Conservation (phyloP, 37 sponge, comb jelly and placozoan species). For the Crambe crambe region DNA sequence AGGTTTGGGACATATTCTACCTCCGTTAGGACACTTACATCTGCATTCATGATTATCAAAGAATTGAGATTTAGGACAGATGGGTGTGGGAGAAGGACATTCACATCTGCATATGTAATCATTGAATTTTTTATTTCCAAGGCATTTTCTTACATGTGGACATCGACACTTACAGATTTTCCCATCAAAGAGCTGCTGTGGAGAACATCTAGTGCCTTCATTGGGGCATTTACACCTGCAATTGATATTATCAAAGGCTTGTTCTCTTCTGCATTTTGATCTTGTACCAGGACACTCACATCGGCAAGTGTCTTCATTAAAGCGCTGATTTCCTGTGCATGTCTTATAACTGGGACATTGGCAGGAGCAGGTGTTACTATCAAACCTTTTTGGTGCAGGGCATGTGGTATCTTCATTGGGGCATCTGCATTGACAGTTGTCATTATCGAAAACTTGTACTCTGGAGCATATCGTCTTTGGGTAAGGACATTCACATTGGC, state of each 20-base stretch:
- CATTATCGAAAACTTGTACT: background rate
- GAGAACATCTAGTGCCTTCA: too few species aligned
- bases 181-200: background rate
- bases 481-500: conserved; percentile 26
- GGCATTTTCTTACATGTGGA: background rate
- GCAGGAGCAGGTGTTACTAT: conserved; percentile 24
- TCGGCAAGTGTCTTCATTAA: conserved; percentile 26
- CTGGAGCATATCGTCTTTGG: too few species aligned
- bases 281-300: conserved; percentile 44
- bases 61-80: background rate
- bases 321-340: conserved; percentile 12
- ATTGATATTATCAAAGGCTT: background rate
- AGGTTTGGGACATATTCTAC: too few species aligned
- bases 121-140: background rate
- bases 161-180: conserved; percentile 24
- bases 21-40: background rate
- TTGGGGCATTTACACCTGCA: conserved; percentile 23
- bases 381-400: too few species aligned
- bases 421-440: conserved; percentile 4
- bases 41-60: conserved; percentile 2
- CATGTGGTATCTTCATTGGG: too few species aligned
- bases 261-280: too few species aligned
- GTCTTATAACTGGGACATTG: background rate
- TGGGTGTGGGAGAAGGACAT: background rate
- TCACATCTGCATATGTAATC: conserved; percentile 25